Base-by-base conservation (phyloP, 2,113 vertebrate species). In the Marmota flaviventris region DNA sequence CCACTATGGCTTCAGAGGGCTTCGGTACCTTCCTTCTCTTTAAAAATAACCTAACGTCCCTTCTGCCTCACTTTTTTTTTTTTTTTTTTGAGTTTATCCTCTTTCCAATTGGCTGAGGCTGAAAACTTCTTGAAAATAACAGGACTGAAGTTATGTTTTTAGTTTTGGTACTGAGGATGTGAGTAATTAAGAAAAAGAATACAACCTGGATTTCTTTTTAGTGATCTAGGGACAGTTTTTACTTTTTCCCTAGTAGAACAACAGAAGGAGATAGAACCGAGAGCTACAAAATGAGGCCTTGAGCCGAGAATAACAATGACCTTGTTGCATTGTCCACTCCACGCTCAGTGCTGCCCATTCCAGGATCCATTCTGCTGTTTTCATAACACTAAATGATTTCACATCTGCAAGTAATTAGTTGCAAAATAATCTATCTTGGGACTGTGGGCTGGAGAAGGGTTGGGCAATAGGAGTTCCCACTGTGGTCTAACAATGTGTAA, bases 361-460 rank as follows among this genome's bases (percentile, higher is more conserved):
- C 77, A 87, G 82, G 91, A 81, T 86, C 77, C 77, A 65, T 79
- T 85, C 88, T 91, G 93, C 67, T 96, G 42, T 96, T 96, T 97
- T 96, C 97, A 83, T 93, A 97, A 79, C 82, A 91, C 93, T 37
- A 90, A 94, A 53, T 73, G 94, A 82, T 87, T 94, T 94, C 91
- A 88, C 96, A 98, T 97, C 97, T 98, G 97, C 75, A 97, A 98
- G 91, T 97, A 96, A 96, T 98, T 97, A 97, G 96, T 96, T 98
- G 96, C 94, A 97, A 95, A 97, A 97, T 93, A 81, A 78, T 93
- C 96, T 96, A 34, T 95, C 95, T 83, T 89, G 94, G 97, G 97
- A 96, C 85, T 91, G 48, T 86, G 91, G 85, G 76, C 93, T 87
- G 82, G 91, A 73, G 69, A 78, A 93, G 73, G 77, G 82, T 78